Conservation (phyloP, 1,140 invertebrate species). For the Yoshiicerus persimilis region DNA sequence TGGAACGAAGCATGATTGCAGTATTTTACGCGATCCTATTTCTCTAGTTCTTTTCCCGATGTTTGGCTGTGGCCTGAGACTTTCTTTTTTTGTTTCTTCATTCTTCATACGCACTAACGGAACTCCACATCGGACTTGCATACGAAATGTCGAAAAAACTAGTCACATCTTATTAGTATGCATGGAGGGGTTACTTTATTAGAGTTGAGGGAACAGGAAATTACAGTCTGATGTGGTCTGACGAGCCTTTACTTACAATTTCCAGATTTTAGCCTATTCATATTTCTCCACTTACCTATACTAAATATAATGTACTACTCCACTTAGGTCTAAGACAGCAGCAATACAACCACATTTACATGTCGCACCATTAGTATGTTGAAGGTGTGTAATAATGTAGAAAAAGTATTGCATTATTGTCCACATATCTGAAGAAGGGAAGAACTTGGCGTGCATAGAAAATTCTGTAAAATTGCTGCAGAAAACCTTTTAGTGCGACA, state of each 20-base stretch:
- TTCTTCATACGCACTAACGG: background rate
- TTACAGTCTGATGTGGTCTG: background rate
- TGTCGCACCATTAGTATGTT: too few relatives aligned
- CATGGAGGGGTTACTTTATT: constrained; percentile 5
- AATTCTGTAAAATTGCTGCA: background rate
- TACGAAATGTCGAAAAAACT: background rate
- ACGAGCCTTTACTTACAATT: background rate
- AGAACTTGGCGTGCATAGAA: background rate
- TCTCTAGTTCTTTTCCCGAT: background rate
- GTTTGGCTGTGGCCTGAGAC: background rate
- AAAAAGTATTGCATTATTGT: too few relatives aligned
- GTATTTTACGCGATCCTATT: background rate
- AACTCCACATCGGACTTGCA: background rate
- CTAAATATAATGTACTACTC: background rate
- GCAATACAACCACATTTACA: too few relatives aligned
- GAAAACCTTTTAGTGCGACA: background rate
- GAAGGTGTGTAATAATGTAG: background rate
- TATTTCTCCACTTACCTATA: background rate
- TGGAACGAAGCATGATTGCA: background rate
- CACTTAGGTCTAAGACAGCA: background rate
- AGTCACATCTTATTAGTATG: background rate
- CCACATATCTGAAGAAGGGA: too few relatives aligned
- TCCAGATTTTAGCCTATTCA: background rate
- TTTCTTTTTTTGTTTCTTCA: background rate
- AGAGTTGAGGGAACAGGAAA: constrained; percentile 7